These are phyloP conservation scores for Venustaconcha ellipsiformis DNA, from an alignment of 1,140 invertebrate species.

Conservation along the genomic window DNA sequence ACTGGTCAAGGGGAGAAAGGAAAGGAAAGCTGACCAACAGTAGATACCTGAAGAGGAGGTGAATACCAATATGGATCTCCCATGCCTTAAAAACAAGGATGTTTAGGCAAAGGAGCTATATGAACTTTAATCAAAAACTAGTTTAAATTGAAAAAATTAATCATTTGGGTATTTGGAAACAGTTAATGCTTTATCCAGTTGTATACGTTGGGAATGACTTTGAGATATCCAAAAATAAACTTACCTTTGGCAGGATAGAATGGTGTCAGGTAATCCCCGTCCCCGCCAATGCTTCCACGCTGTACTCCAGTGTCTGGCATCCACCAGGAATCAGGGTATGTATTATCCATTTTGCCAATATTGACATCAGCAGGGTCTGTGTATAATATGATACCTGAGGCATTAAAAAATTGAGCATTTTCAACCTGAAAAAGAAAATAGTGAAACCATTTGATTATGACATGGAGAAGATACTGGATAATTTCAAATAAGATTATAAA, in stretches of 20 bases:
- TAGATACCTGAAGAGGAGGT: too few relatives aligned
- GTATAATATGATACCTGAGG: slow-evolving; percentile 70
- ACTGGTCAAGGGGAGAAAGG: too few relatives aligned
- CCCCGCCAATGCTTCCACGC: slow-evolving; percentile 57
- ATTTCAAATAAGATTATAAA: too few relatives aligned
- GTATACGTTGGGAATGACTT: background rate
- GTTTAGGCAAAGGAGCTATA: background rate
- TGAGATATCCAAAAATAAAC: too few relatives aligned
- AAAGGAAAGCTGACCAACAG: too few relatives aligned
- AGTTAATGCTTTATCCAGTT: background rate
- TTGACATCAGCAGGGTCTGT: slow-evolving; percentile 72
- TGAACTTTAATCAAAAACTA: background rate
- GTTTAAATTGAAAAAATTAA: background rate
- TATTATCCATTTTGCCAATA: slow-evolving; percentile 36
- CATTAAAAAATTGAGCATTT: slow-evolving; percentile 61
- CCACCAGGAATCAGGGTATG: slow-evolving; percentile 72
- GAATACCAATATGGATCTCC: too few relatives aligned
- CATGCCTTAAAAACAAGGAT: background rate
- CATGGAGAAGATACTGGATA: too few relatives aligned
- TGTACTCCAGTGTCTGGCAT: slow-evolving; percentile 70
- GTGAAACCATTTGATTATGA: background rate
- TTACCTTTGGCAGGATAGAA: slow-evolving; percentile 65
- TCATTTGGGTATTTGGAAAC: background rate
- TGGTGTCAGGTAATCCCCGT: slow-evolving; percentile 70
- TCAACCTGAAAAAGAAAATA: slow-evolving; percentile 53